Conservation (phyloP, 2,888 invertebrate genomes). For the Clistopyga incitator region DNA sequence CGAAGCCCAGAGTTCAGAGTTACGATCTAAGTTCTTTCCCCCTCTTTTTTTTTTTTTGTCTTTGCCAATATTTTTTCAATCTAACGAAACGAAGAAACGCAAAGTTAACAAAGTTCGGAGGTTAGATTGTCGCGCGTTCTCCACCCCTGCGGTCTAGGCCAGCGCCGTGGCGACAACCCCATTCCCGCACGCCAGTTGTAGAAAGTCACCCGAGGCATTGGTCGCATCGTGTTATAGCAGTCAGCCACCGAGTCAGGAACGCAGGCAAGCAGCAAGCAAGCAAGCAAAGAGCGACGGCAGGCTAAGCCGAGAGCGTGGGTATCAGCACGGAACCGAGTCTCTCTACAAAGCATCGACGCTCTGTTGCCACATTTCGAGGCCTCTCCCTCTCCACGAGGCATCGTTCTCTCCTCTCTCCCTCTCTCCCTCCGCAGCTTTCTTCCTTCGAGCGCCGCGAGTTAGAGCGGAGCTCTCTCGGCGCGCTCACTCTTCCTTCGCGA, state of each 20-base stretch:
- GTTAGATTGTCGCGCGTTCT: conserved; percentile 24
- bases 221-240: conserved; percentile 63
- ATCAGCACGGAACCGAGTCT: conserved; percentile 84
- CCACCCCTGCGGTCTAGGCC: conserved; percentile 54
- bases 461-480: conserved; percentile 15
- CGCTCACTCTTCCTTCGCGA: conserved; percentile 66
- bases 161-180: conserved; percentile 77
- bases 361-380: conserved; percentile 83
- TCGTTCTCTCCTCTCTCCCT: conserved; percentile 52
- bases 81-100: not conserved
- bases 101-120: conserved; percentile 8
- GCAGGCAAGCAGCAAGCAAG: conserved; percentile 28
- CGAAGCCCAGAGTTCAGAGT: too few species aligned
- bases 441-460: conserved; percentile 28
- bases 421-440: conserved; percentile 55
- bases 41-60: too few species aligned
- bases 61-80: too few species aligned
- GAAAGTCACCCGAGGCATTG: conserved; percentile 82
- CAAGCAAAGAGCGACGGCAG: conserved; percentile 65
- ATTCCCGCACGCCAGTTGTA: conserved; percentile 78
- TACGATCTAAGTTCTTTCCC: too few species aligned
- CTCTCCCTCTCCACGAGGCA: conserved; percentile 69
- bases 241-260: conserved; percentile 57
- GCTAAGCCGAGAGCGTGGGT: conserved; percentile 83
- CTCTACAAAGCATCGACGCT: conserved; percentile 79